These are phyloP conservation scores for Tragelaphus scriptus DNA, from an alignment of 2,113 vertebrate genomes.

Conservation along the genomic window DNA sequence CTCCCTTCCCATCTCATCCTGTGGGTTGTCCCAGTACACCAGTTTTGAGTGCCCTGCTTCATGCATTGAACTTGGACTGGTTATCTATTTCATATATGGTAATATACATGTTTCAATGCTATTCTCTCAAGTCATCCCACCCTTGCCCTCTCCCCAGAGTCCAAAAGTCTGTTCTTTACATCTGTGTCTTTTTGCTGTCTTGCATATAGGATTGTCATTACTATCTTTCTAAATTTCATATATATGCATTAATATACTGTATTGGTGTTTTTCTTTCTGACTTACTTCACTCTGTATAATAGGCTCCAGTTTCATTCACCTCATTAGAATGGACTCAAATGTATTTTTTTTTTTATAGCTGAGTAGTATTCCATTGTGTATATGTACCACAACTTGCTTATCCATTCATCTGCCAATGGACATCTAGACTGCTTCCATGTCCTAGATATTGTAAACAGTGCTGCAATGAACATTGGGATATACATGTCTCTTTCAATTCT, in stretches of 20 bases:
- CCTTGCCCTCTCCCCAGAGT: not conserved
- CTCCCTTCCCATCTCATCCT: not conserved
- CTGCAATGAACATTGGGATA: not conserved
- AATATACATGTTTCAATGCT: not conserved
- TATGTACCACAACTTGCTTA: not conserved
- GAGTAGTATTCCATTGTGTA: not conserved
- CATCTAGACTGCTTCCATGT: not conserved
- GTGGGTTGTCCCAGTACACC: not conserved
- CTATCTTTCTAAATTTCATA: not conserved
- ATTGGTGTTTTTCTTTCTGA: not conserved
- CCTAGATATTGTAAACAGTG: not conserved
- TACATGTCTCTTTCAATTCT: not conserved
- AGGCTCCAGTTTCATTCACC: not conserved
- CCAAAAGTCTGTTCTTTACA: not conserved
- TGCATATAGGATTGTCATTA: not conserved
- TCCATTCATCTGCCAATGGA: not conserved
- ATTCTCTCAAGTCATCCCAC: not conserved
- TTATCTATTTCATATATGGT: not conserved
- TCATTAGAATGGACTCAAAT: not conserved
- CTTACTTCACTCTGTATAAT: not conserved
- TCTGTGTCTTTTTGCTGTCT: not conserved
- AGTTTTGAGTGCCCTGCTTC: not conserved
- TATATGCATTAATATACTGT: not conserved
- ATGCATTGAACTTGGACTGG: not conserved
- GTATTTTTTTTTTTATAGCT: not conserved